Evolutionary conservation across 2,113 vertebrate species (phyloP).

Genomic region (Brachyhypopomus gauderio): DNA sequence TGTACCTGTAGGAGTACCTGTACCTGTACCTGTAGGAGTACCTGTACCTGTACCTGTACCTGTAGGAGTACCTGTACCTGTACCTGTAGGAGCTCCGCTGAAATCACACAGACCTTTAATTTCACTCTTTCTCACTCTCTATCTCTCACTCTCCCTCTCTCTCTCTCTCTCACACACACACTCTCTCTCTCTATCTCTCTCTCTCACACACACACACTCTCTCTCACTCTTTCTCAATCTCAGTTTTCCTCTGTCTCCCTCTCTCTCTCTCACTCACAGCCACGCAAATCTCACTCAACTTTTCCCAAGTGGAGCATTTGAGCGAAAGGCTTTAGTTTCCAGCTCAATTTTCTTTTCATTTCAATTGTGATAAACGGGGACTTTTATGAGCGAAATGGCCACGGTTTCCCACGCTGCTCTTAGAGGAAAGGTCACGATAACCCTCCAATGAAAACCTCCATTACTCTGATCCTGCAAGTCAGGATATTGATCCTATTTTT

Average conservation of each 20-base stretch:
- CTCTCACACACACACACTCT: no score
- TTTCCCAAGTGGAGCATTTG: neutral
- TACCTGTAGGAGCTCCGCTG: no score
- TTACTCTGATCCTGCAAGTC: neutral
- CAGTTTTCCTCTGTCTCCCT: neutral
- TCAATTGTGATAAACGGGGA: slow-evolving; percentile 18
- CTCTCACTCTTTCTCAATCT: neutral
- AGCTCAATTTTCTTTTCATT: slow-evolving; percentile 13
- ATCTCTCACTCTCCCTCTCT: neutral
- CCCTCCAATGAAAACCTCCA: neutral
- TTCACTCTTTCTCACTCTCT: slow-evolving; percentile 3
- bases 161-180: neutral
- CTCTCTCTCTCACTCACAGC: neutral
- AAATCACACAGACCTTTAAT: neutral
- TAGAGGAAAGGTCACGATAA: neutral
- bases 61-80: no score
- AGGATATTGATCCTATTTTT: neutral
- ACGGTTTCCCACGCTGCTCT: neutral
- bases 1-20: no score
- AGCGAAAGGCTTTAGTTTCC: neutral
- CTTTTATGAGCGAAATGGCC: neutral
- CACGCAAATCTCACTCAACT: neutral
- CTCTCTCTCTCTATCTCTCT: neutral
- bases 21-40: slow-evolving; percentile 23
- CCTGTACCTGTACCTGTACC: slow-evolving; percentile 2